Evolutionary conservation across 37 sponge, comb jelly and placozoan species (phyloP), one percentile per base, ranked within the genome.

Genomic region (Axinella damicornis): DNA sequence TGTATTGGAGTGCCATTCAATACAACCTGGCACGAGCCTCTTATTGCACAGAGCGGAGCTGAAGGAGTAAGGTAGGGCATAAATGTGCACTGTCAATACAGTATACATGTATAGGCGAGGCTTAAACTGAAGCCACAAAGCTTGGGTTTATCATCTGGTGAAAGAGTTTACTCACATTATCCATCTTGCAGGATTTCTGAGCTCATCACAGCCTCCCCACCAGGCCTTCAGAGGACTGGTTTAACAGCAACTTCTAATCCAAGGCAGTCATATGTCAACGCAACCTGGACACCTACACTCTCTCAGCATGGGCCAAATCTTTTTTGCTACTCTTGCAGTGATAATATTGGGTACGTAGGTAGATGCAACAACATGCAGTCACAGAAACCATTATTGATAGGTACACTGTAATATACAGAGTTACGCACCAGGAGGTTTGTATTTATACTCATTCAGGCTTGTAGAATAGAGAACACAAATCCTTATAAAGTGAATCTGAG

Each of bases 221-320:
- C 31, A 54, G 86, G 86, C 19, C 17, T 78, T 54, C 57, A 30
- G 30, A 77, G 69, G 54, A 56, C 76, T n/a, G 46, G 53, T 52
- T 34, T 84, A 22, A 53, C 56, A 38, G 16, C 14, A 33, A 46
- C 55, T 25, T 20, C 4, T 57, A 74, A 65, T 57, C 19, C 39
- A 16, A 60, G 34, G 33, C 33, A 73, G 28, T 76, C 21, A 30
- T 84, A 84, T 31, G 39, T 78, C 17, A 70, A 69, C 69, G 41
- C 69, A 24, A 85, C 78, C 24, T 85, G 78, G 79, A 77, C 39
- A 18, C 86, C 86, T 33, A 19, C 32, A 18, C 2, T 66, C 33
- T 75, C 76, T 28, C 85, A 74, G 40, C 5, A 31, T 85, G 86
- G 86, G 19, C 57, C 59, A 0, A 67, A 84, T 18, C 74, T 84